A percentile compares a stretch with the other conserved stretches of the same genome.
Conservation (phyloP, 2,797 vertebrate genomes). For the Anableps anableps region DNA sequence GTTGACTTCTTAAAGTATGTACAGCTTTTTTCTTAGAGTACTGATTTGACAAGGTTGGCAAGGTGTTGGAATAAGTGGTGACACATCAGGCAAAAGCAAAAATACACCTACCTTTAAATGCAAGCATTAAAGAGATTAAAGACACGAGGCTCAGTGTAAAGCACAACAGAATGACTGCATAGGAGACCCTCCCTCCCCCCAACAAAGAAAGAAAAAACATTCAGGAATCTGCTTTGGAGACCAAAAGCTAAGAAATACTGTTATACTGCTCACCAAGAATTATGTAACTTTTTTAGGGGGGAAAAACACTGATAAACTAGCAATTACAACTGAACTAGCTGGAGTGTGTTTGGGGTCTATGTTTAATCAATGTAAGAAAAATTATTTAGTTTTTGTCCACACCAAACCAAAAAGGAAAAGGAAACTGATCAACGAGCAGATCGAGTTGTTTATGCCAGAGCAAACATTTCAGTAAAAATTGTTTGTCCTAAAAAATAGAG, state of each 20-base stretch:
- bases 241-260: conserved; percentile 40
- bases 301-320: neutral
- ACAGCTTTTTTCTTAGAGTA: conserved; percentile 82
- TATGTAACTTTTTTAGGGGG: neutral
- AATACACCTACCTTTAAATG: conserved; percentile 68
- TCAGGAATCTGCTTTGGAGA: conserved; percentile 37
- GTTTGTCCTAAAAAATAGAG: neutral
- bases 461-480: neutral
- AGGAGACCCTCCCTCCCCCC: conserved; percentile 32
- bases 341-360: neutral
- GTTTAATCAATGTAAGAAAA: neutral
- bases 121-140: conserved; percentile 70
- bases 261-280: conserved; percentile 42
- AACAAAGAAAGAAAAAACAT: conserved; percentile 24
- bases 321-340: neutral
- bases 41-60: conserved; percentile 74
- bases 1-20: conserved; percentile 81
- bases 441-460: neutral
- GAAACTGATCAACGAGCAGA: neutral
- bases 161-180: conserved; percentile 60
- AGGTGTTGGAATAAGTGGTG: conserved; percentile 72
- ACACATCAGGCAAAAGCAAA: conserved; percentile 78
- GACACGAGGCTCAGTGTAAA: conserved; percentile 48
- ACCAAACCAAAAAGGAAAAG: neutral
- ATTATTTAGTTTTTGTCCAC: neutral